Evolutionary conservation across 2,113 vertebrate genomes (phyloP).

Genomic region (Tragelaphus scriptus): DNA sequence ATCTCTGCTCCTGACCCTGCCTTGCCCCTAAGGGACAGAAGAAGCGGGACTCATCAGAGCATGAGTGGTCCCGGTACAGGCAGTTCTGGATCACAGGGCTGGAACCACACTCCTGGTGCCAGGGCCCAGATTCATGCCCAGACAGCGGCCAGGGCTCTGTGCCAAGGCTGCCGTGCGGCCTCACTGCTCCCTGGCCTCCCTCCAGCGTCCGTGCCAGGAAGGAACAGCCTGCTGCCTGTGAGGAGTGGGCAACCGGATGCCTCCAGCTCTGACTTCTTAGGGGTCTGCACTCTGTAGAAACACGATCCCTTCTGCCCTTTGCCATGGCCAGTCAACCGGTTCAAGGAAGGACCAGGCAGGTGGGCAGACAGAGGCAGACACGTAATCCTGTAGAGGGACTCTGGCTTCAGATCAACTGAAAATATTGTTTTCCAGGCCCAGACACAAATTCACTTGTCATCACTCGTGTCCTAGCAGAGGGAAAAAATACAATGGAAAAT

Average conservation of each 20-base stretch:
- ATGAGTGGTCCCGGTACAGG: neutral
- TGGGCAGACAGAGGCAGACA: neutral
- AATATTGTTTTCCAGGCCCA: constrained; percentile 45
- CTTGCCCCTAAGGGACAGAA: neutral
- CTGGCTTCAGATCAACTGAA: constrained; percentile 3
- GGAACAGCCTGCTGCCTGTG: neutral
- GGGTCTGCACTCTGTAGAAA: neutral
- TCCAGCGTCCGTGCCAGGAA: neutral
- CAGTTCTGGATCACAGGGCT: constrained; percentile 14
- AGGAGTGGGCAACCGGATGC: neutral
- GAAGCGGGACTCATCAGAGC: neutral
- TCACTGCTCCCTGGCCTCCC: neutral
- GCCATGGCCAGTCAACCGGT: neutral
- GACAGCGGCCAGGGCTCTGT: neutral
- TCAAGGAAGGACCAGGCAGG: neutral
- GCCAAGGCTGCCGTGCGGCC: neutral
- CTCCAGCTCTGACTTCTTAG: neutral
- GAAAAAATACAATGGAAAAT: constrained; percentile 70
- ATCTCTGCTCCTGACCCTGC: neutral
- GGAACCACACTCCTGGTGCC: neutral
- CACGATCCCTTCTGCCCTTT: neutral
- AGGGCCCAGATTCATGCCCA: neutral
- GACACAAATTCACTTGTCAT: constrained; percentile 61
- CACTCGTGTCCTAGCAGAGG: constrained; percentile 47
- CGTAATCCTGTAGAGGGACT: neutral